A percentile compares a stretch with the other conserved stretches of the same genome.
These are phyloP conservation scores for Neoarius graeffei DNA, from an alignment of 2,113 vertebrate genomes.

Conservation along the genomic window DNA sequence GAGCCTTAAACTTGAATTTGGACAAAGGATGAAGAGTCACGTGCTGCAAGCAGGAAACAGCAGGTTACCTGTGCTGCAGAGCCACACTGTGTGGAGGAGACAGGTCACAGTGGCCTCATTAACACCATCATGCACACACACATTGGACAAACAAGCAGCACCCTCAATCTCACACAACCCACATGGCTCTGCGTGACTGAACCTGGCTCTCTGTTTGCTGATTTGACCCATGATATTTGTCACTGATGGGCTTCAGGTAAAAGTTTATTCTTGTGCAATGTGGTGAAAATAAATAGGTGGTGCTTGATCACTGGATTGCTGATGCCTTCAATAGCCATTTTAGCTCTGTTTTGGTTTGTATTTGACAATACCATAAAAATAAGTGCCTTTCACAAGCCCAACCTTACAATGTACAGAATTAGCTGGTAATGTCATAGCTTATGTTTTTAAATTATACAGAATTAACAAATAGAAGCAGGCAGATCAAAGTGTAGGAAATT, in stretches of 20 bases:
- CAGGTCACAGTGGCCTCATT: constrained; percentile 51
- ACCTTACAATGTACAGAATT: not conserved
- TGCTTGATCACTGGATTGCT: constrained; percentile 29
- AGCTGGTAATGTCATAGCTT: not conserved
- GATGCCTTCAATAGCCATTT: not conserved
- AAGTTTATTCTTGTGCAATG: constrained; percentile 26
- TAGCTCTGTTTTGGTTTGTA: not conserved
- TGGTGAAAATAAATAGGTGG: constrained; percentile 31
- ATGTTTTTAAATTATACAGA: not conserved
- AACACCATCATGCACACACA: constrained; percentile 48
- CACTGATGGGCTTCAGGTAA: constrained; percentile 43
- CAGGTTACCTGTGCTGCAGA: constrained; percentile 58
- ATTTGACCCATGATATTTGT: constrained; percentile 48
- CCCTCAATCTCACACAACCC: constrained; percentile 51
- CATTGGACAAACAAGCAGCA: constrained; percentile 33
- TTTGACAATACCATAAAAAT: not conserved
- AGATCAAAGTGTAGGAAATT: not conserved
- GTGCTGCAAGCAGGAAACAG: constrained; percentile 44
- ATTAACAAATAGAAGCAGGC: not conserved
- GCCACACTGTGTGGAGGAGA: constrained; percentile 47
- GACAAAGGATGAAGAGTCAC: constrained; percentile 55
- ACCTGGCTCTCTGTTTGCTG: constrained; percentile 35
- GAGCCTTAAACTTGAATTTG: constrained; percentile 65
- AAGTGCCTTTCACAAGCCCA: not conserved
- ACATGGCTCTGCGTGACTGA: constrained; percentile 32